Evolutionary conservation across 2,113 vertebrate genomes (phyloP).

Genomic region (Antechinus flavipes): DNA sequence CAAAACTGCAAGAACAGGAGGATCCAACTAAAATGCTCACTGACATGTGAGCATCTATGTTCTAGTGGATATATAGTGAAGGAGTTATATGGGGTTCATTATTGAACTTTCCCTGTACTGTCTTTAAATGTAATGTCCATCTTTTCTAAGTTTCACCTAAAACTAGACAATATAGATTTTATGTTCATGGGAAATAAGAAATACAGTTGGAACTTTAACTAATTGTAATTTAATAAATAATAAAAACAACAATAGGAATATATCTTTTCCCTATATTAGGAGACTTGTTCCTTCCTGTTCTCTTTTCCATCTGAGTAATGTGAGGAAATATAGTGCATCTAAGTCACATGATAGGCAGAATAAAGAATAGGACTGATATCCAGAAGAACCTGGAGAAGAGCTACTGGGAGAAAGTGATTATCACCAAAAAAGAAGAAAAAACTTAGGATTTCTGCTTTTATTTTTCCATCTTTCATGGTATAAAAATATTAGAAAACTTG

Average conservation of each 20-base stretch:
- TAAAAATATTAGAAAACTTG: too few relatives aligned
- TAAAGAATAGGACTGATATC: too few relatives aligned
- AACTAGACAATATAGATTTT: slow-evolving; percentile 5
- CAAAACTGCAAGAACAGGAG: not conserved
- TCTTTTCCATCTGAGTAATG: not conserved
- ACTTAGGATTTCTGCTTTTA: too few relatives aligned
- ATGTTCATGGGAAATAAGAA: not conserved
- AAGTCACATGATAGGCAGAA: too few relatives aligned
- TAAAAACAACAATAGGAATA: not conserved
- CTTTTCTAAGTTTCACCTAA: slow-evolving; percentile 32
- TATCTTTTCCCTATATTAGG: not conserved
- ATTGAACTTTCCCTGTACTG: not conserved
- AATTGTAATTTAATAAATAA: not conserved
- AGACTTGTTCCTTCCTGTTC: not conserved
- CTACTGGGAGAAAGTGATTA: too few relatives aligned
- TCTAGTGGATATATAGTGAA: not conserved
- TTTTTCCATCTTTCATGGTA: too few relatives aligned
- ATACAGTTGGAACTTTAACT: not conserved
- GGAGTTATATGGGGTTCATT: not conserved
- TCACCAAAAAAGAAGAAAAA: too few relatives aligned
- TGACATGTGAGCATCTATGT: not conserved
- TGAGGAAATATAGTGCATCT: too few relatives aligned
- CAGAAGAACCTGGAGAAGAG: too few relatives aligned
- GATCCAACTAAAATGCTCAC: slow-evolving; percentile 24
- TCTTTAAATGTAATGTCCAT: slow-evolving; percentile 23